Evolutionary conservation across 2,888 invertebrate genomes (phyloP), one percentile per base, ranked within the genome.

Genomic region (Synergus umbraculus): DNA sequence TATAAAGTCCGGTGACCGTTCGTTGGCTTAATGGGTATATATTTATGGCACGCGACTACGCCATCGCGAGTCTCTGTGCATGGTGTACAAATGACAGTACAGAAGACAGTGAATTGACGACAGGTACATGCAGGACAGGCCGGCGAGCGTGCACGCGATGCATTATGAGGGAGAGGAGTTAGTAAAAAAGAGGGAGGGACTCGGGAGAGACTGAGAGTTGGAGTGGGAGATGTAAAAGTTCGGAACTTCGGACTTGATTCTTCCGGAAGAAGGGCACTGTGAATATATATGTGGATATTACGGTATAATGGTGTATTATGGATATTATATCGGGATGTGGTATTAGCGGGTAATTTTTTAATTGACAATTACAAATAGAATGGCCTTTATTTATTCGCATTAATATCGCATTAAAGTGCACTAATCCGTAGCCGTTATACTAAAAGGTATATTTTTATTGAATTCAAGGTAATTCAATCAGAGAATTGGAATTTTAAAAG

Each of bases 1-100:
- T 78, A 76, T 79, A 76, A 76, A 82, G 83, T 82, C 82, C 82
- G 65, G 65, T 79, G 82, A 83, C 79, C 84, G 79, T 66, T 77
- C 84, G 79, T 66, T 77, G 79, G 73, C 76, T 78, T 79, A 82
- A 82, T 79, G 79, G 29, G 63, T 78, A 76, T 77, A 60, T 77
- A 60, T 54, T 77, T 78, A 63, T 76, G 82, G 80, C 81, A 81
- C 83, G 83, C 81, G 83, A 43, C 29, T 63, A 63, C 37, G 29
- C 29, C 63, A 76, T 73, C 73, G 49, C n/a, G n/a, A 49, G 12
- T 41, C 73, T 73, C 37, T 29, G 13, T 37, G 54, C 54, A 73
- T 73, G 73, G 63, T 80, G 65, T 73, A 29, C 3, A 67, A 46
- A 60, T 46, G 76, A 66, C 76, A 81, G 76, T 80, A 22, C 1